Evolutionary conservation across 2,113 vertebrate species (phyloP).

Genomic region (Diphyllodes magnificus): DNA sequence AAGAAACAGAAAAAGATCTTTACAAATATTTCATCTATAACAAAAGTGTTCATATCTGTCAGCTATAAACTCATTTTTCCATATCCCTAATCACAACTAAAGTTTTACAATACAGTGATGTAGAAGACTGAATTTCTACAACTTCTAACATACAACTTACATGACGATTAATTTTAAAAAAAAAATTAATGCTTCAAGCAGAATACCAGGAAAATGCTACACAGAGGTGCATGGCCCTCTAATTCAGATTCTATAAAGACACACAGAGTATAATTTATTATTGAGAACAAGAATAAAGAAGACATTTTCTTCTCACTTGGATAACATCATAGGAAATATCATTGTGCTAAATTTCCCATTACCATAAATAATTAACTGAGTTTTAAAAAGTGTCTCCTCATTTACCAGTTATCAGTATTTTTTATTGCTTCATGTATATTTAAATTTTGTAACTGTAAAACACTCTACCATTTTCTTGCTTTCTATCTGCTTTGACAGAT

Average conservation of each 20-base stretch:
- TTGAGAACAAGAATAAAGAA: neutral
- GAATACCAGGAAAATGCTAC: neutral
- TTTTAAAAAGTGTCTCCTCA: neutral
- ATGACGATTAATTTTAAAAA: neutral
- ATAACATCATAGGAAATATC: neutral
- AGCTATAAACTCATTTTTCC: neutral
- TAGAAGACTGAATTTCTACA: neutral
- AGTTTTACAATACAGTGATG: neutral
- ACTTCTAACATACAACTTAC: neutral
- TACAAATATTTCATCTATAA: neutral
- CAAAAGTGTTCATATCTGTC: neutral
- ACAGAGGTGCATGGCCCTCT: neutral
- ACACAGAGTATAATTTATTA: neutral
- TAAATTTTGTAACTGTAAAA: neutral
- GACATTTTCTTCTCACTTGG: neutral
- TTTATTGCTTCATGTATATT: neutral
- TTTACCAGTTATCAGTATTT: neutral
- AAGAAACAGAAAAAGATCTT: neutral
- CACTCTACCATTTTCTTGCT: neutral
- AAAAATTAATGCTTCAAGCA: neutral
- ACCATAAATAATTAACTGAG: neutral
- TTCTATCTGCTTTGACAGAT: neutral
- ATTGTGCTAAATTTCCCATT: neutral
- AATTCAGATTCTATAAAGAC: neutral
- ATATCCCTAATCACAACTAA: neutral